phyloP scores from a whole-genome alignment of 2,888 invertebrate genomes.

The Dolichopus griseipennis region DNA sequence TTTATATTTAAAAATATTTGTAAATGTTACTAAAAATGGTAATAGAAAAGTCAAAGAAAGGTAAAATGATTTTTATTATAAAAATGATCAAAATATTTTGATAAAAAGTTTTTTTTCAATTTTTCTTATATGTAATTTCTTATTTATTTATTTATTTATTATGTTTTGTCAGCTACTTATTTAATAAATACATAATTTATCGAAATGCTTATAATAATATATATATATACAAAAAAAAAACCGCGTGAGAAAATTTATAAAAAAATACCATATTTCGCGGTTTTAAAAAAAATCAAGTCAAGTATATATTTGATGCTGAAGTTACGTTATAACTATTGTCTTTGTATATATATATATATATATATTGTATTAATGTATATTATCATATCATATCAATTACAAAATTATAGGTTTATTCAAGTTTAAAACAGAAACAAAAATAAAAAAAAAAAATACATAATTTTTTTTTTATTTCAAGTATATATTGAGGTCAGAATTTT shows the following conservation, averaged over 20 bases:
- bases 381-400: not conserved
- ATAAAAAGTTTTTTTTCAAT: too few relatives aligned
- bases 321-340: not conserved
- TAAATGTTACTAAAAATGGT: too few relatives aligned
- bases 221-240: not conserved
- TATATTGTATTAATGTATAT: not conserved
- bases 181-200: too few relatives aligned
- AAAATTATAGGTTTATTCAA: not conserved
- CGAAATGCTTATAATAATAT: too few relatives aligned
- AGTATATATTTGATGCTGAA: not conserved
- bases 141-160: too few relatives aligned
- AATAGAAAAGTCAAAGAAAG: too few relatives aligned
- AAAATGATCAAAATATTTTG: too few relatives aligned
- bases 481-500: not conserved
- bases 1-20: too few relatives aligned
- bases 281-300: not conserved
- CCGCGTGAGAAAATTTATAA: not conserved
- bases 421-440: not conserved
- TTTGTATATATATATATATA: not conserved
- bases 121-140: too few relatives aligned
- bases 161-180: too few relatives aligned
- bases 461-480: not conserved
- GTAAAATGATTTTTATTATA: too few relatives aligned
- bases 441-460: not conserved
- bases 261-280: conserved; percentile 1